phyloP scores from a whole-genome alignment of 2,888 invertebrate species.

The Ligdia adustata region DNA sequence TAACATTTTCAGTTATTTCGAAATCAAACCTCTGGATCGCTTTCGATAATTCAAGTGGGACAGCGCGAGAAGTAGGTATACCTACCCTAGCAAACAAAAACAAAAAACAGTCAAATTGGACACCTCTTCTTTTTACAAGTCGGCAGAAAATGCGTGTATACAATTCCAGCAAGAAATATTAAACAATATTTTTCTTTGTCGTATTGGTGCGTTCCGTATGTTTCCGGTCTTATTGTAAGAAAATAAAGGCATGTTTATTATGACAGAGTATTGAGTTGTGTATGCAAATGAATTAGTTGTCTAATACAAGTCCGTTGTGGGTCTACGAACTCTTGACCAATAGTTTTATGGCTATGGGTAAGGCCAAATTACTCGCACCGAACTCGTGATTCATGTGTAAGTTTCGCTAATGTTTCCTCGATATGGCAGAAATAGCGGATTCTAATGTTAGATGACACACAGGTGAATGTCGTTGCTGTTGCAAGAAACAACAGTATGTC shows the following conservation, averaged over 20 bases:
- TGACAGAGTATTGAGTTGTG: constrained; percentile 7
- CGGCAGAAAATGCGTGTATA: too few relatives aligned
- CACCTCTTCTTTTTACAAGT: not conserved
- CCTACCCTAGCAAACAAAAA: too few relatives aligned
- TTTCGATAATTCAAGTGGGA: too few relatives aligned
- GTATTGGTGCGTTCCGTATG: too few relatives aligned
- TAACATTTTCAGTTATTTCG: too few relatives aligned
- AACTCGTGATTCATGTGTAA: constrained; percentile 31
- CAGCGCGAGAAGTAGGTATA: too few relatives aligned
- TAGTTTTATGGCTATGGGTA: constrained; percentile 30
- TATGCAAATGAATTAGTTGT: constrained; percentile 2
- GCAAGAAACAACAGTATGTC: too few relatives aligned
- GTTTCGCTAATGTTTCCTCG: constrained; percentile 29
- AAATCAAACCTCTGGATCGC: too few relatives aligned
- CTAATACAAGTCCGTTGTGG: constrained; percentile 4
- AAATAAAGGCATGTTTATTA: not conserved
- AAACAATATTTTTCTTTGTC: too few relatives aligned
- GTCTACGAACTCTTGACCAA: constrained; percentile 24
- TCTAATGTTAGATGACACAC: constrained; percentile 13
- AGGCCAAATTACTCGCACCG: constrained; percentile 34
- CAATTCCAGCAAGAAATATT: too few relatives aligned
- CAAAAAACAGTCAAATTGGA: too few relatives aligned
- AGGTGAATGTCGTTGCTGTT: constrained; percentile 2
- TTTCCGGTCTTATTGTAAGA: too few relatives aligned
- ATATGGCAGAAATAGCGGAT: constrained; percentile 17